Evolutionary conservation across 2,888 invertebrate genomes (phyloP).

Genomic region (Oegoconia quadripuncta): DNA sequence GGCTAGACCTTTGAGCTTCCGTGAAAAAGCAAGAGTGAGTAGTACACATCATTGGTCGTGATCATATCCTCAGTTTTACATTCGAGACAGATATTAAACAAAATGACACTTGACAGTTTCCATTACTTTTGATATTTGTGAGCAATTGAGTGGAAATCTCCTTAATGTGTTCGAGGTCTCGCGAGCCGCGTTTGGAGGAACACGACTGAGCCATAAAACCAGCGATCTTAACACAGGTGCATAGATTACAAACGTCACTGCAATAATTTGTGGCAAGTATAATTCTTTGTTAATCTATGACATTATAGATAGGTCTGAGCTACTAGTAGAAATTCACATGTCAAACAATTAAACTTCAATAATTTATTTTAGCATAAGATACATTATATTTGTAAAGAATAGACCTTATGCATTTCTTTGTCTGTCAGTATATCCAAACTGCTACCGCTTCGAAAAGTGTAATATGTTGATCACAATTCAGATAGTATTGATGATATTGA

Average conservation of each 20-base stretch:
- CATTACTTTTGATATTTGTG: conserved; percentile 40
- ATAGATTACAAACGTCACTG: neutral
- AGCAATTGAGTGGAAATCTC: conserved; percentile 39
- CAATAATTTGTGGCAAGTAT: neutral
- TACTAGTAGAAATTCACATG: neutral
- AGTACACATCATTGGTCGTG: neutral
- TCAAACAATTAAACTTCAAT: no score
- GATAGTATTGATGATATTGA: no score
- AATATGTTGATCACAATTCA: no score
- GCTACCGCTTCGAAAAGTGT: no score
- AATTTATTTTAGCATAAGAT: no score
- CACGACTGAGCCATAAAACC: conserved; percentile 3
- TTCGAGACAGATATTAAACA: conserved; percentile 11
- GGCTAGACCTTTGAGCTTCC: neutral
- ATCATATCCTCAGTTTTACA: neutral
- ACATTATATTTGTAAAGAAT: no score
- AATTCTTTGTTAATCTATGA: no score
- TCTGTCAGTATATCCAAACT: no score
- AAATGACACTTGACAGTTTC: conserved; percentile 41
- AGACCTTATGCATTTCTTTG: no score
- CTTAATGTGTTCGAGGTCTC: conserved; percentile 15
- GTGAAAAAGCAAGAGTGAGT: neutral
- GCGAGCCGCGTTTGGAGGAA: conserved; percentile 18
- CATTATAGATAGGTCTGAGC: no score
- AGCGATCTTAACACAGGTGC: no score